phyloP scores from a whole-genome alignment of 1,140 invertebrate species.

The Geopemphigus sp. region DNA sequence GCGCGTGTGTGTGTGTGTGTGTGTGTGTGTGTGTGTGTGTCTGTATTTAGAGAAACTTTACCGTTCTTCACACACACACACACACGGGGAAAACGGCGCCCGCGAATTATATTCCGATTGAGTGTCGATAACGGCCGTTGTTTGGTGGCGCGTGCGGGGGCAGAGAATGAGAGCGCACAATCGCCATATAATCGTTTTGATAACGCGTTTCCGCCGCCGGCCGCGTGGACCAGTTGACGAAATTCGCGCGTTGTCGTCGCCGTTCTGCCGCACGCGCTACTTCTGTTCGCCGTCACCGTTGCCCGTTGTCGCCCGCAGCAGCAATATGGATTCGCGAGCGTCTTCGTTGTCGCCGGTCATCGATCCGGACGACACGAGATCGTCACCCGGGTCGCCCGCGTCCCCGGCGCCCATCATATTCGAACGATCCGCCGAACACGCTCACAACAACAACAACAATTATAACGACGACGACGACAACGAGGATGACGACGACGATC shows the following conservation, averaged over 20 bases:
- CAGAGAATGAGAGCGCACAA: not conserved
- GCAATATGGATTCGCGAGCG: constrained; percentile 48
- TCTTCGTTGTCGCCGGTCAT: constrained; percentile 51
- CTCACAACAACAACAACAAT: not conserved
- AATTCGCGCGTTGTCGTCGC: not conserved
- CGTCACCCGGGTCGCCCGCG: constrained; percentile 52
- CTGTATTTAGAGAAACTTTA: not conserved
- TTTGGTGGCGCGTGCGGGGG: not conserved
- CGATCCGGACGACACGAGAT: constrained; percentile 55
- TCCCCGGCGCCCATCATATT: not conserved
- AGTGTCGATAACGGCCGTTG: constrained; percentile 31
- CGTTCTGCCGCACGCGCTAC: not conserved
- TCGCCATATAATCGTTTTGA: constrained; percentile 37
- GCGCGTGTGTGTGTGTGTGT: too few species aligned
- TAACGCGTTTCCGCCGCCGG: constrained; percentile 19
- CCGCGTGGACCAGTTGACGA: constrained; percentile 40
- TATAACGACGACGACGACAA: not conserved
- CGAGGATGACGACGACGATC: not conserved
- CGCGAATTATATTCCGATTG: constrained; percentile 33
- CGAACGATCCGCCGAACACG: not conserved
- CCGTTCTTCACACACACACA: not conserved
- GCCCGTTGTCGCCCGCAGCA: not conserved
- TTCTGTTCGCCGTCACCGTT: not conserved
- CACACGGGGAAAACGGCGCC: not conserved
- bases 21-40: too few species aligned